Base-by-base conservation (phyloP, 2,797 vertebrate genomes). In the Chaetophractus vellerosus region DNA sequence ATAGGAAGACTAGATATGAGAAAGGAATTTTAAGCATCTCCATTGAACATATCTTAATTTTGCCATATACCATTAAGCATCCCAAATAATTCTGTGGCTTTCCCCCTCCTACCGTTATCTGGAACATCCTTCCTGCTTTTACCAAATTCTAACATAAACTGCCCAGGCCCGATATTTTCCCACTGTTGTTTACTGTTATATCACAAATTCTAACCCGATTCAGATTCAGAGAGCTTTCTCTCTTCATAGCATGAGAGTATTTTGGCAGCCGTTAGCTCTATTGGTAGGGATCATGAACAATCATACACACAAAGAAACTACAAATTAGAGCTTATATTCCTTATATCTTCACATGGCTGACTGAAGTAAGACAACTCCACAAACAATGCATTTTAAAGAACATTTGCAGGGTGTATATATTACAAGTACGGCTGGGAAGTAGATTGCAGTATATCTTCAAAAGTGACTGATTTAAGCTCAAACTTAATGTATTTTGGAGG, bases 401-500 rank as follows among this genome's bases (percentile, higher is more conserved):
- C 96, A 96, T 97, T 98, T 98, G 97, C 95, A 84, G 95, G 83
- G 96, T 97, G 97, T 97, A 98, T 98, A 98, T 98, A 98, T 98
- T 98, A 98, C 93, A 98, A 98, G 98, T 93, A 97, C 98, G 97
- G 96, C 96, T 97, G 94, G 98, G 98, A 98, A 97, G 97, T 96
- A 41, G 88, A 85, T 96, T 97, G 98, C 97, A 96, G 93, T 98
- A 97, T 98, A 98, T 98, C 97, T 98, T 97, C 57, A 95, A 96
- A 98, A 98, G 96, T 98, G 98, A 98, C 98, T 98, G 98, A 98
- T 98, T 98, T 98, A 98, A 98, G 97, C 98, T 95, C 96, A 93
- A 98, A 98, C 96, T 97, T 98, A 98, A 98, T 98, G 97, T 98
- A 98, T 98, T 97, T 98, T 98, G 98, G 98, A 98, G 97, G 97